A percentile compares a stretch with the other conserved stretches of the same genome.
Conservation (phyloP, 2,888 invertebrate species). For the Mythimna albipuncta region DNA sequence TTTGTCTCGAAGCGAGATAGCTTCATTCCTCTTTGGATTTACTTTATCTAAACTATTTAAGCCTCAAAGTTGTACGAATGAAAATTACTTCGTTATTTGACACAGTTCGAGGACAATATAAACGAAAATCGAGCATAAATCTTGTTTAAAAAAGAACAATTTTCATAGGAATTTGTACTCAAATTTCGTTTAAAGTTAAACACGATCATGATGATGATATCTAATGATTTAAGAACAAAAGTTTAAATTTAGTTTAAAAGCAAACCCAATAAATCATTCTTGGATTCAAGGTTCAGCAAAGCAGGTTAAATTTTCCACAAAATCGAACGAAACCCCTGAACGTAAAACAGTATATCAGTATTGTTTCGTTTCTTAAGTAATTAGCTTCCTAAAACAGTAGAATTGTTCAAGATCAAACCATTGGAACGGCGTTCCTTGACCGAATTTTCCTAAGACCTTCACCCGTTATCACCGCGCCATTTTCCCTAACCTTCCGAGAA, state of each 20-base stretch:
- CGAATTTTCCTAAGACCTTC: constrained; percentile 25
- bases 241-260: not conserved
- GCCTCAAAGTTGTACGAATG: not conserved
- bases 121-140: not conserved
- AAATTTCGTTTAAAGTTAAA: too few species aligned
- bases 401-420: not conserved
- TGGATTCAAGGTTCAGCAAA: not conserved
- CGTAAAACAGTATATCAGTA: not conserved
- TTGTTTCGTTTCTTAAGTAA: not conserved
- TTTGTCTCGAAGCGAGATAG: not conserved
- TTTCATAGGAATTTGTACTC: not conserved
- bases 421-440: constrained; percentile 18
- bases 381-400: not conserved
- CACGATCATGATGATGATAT: too few species aligned
- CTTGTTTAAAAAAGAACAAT: not conserved
- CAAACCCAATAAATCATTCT: not conserved
- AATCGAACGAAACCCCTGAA: not conserved
- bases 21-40: not conserved
- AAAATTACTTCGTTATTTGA: not conserved
- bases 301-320: not conserved
- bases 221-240: not conserved
- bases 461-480: constrained; percentile 25
- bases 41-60: not conserved
- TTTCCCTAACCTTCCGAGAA: constrained; percentile 30
- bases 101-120: not conserved